A percentile compares a stretch with the other conserved stretches of the same genome.
Conservation (phyloP, 1,140 invertebrate genomes). For the Calephelis nemesis region DNA sequence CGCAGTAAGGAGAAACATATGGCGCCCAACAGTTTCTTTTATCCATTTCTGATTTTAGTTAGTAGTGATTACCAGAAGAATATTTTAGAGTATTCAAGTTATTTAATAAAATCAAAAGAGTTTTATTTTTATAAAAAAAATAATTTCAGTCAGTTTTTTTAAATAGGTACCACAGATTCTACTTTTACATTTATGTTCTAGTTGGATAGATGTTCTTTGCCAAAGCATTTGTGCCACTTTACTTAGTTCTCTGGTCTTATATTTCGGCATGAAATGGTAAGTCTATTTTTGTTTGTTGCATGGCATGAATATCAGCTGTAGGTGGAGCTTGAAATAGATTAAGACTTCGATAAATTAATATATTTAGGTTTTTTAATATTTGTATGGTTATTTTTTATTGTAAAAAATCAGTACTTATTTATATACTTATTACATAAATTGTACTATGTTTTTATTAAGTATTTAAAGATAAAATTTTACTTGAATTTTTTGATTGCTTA, state of each 20-base stretch:
- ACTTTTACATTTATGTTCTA: constrained; percentile 16
- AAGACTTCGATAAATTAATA: neutral
- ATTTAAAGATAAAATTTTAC: no score
- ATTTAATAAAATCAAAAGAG: no score
- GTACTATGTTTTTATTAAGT: no score
- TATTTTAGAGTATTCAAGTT: no score
- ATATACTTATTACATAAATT: no score
- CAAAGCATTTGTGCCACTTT: constrained; percentile 7
- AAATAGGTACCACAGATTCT: neutral
- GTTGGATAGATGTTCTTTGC: constrained; percentile 4
- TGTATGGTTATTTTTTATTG: neutral
- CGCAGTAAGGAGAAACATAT: no score
- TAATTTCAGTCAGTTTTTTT: neutral
- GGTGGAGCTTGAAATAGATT: neutral
- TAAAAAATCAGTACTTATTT: no score
- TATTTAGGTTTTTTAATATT: neutral
- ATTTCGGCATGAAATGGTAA: constrained; percentile 35
- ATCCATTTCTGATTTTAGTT: no score
- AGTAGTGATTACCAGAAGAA: no score
- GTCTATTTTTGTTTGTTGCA: constrained; percentile 28
- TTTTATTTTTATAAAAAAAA: neutral
- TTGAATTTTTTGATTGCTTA: no score
- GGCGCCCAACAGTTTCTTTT: no score
- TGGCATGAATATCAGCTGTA: constrained; percentile 20
- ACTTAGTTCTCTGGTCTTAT: constrained; percentile 25